A percentile compares a stretch with the other conserved stretches of the same genome.
Evolutionary conservation across 2,113 vertebrate species (phyloP).

Genomic region (Cacatua alba): DNA sequence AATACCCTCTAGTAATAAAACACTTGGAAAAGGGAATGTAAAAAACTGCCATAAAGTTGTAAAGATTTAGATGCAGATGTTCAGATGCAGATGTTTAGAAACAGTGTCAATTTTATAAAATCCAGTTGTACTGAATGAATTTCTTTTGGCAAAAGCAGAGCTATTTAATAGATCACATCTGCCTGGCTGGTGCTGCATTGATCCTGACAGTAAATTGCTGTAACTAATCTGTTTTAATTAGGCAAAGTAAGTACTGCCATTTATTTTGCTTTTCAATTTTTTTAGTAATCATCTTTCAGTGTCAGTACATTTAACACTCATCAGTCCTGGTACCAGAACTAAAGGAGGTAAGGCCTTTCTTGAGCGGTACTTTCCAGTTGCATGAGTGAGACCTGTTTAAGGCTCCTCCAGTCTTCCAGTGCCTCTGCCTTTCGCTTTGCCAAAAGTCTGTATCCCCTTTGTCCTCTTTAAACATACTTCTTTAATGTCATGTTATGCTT

Average conservation of each 20-base stretch:
- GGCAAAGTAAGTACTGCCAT: not conserved
- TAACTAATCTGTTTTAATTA: slow-evolving; percentile 53
- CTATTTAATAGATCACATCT: slow-evolving; percentile 26
- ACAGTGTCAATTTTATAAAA: not conserved
- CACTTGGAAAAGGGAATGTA: not conserved
- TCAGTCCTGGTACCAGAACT: not conserved
- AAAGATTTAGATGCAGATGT: not conserved
- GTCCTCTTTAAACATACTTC: not conserved
- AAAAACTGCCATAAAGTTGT: not conserved
- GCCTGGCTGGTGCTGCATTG: not conserved
- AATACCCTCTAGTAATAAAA: not conserved
- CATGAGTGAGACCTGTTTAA: not conserved
- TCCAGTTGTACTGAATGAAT: not conserved
- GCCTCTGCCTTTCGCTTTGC: not conserved
- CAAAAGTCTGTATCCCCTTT: not conserved
- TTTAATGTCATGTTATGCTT: not conserved
- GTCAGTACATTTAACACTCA: not conserved
- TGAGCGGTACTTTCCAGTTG: not conserved
- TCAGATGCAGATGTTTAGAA: not conserved
- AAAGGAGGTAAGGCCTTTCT: not conserved
- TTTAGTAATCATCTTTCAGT: not conserved
- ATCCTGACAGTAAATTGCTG: slow-evolving; percentile 5
- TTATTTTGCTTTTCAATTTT: not conserved
- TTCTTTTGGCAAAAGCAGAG: not conserved
- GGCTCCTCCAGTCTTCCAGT: not conserved